Evolutionary conservation across 2,888 invertebrate genomes (phyloP).

Genomic region (Athrips mouffetella): DNA sequence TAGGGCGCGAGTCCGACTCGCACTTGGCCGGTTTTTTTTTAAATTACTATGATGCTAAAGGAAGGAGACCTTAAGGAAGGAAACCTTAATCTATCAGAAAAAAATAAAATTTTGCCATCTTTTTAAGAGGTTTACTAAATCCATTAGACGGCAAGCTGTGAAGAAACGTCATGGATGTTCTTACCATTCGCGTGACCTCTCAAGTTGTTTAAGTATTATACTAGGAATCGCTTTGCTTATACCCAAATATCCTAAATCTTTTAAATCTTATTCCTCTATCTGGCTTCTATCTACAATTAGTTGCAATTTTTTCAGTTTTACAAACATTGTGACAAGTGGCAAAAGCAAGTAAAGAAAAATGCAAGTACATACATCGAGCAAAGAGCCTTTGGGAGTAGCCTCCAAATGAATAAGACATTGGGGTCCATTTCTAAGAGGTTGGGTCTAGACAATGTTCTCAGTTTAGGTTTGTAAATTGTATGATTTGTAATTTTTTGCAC

Average conservation of each 20-base stretch:
- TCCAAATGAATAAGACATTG: slow-evolving; percentile 77
- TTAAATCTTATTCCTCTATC: slow-evolving; percentile 19
- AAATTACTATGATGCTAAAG: too few relatives aligned
- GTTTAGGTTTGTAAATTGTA: slow-evolving; percentile 66
- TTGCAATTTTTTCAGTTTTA: slow-evolving; percentile 83
- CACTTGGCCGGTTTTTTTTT: too few relatives aligned
- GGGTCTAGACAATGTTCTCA: slow-evolving; percentile 73
- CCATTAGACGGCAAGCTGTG: too few relatives aligned
- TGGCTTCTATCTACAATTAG: slow-evolving; percentile 40
- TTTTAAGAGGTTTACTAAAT: too few relatives aligned
- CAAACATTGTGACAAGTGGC: slow-evolving; percentile 86
- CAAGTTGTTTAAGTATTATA: neutral
- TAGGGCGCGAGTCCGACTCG: too few relatives aligned
- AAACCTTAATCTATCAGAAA: too few relatives aligned
- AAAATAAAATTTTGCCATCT: too few relatives aligned
- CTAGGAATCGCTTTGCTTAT: too few relatives aligned
- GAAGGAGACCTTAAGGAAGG: too few relatives aligned
- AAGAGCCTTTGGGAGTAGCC: slow-evolving; percentile 71
- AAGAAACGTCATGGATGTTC: too few relatives aligned
- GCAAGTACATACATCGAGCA: slow-evolving; percentile 78
- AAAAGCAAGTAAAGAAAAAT: slow-evolving; percentile 83
- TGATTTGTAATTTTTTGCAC: slow-evolving; percentile 21
- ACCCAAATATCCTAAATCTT: too few relatives aligned
- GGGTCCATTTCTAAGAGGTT: slow-evolving; percentile 78
- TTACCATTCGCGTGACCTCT: neutral